Evolutionary conservation across 1,140 invertebrate species (phyloP).

Genomic region (Globodera ellingtonae): DNA sequence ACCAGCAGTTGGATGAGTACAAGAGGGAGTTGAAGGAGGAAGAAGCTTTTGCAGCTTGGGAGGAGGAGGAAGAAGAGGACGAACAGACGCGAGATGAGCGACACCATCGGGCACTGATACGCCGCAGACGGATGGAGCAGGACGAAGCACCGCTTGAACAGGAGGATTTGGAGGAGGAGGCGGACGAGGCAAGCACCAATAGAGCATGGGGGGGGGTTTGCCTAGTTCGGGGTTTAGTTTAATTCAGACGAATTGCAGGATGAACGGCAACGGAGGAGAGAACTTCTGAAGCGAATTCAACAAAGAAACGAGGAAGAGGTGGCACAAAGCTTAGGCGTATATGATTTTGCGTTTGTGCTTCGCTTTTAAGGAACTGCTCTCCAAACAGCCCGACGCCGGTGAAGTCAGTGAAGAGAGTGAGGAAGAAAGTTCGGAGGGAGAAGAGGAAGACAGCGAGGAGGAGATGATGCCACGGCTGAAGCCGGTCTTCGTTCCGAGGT

Average conservation of each 20-base stretch:
- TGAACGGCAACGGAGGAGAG: slow-evolving; percentile 80
- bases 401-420: slow-evolving; percentile 71
- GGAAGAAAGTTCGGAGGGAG: slow-evolving; percentile 72
- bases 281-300: slow-evolving; percentile 74
- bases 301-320: slow-evolving; percentile 74
- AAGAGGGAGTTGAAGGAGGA: slow-evolving; percentile 21
- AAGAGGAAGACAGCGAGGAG: slow-evolving; percentile 78
- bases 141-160: slow-evolving; percentile 52
- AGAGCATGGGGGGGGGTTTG: no score
- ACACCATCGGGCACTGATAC: slow-evolving; percentile 28
- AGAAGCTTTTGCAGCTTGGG: not conserved
- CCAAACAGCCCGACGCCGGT: slow-evolving; percentile 75
- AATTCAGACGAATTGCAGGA: slow-evolving; percentile 70
- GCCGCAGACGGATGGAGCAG: slow-evolving; percentile 54
- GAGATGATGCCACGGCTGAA: slow-evolving; percentile 85
- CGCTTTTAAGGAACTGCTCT: slow-evolving; percentile 66
- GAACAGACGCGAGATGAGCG: slow-evolving; percentile 37
- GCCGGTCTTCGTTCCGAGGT: slow-evolving; percentile 92
- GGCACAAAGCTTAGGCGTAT: slow-evolving; percentile 47
- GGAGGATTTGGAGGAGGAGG: slow-evolving; percentile 71
- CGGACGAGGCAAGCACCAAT: slow-evolving; percentile 69
- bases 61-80: slow-evolving; percentile 41
- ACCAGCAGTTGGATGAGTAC: slow-evolving; percentile 19
- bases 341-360: not conserved
- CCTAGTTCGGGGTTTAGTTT: slow-evolving; percentile 67